Base-by-base conservation (phyloP, 2,113 vertebrate genomes). In the Colius striatus region DNA sequence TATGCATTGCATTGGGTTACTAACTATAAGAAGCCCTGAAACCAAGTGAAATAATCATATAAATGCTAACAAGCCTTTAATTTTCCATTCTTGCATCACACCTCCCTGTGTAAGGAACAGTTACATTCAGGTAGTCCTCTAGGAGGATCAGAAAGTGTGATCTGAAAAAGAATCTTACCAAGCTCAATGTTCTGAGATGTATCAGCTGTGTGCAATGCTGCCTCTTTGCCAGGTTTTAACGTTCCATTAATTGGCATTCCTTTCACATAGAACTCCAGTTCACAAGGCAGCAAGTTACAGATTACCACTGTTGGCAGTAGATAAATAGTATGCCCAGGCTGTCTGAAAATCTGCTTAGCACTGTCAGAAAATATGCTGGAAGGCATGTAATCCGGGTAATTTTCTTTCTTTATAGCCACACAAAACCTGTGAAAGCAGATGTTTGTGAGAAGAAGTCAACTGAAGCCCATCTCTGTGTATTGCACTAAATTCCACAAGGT, bases 381-480 rank as follows among this genome's bases (percentile, higher is more conserved):
- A 34, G 99, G 99, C 97, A 99, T 98, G 94, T 99, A 99, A 54
- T 99, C 98, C 0, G 99, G 99, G 41, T 99, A 99, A 91, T 99
- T 99, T 74, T 99, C 99, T 87, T 99, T 99, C 96, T 99, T 99
- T 83, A 99, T 99, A 58, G 99, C 99, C 89, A 99, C 99, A 78
- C 99, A 99, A 93, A 99, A 99, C 97, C 99, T 99, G 88, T 7
- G 43, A 95, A 74, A 34, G 90, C 10, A 95, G 22, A 93, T 25
- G 16, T 5, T 10, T 1, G 11, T 12, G 27, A 96, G 84, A 89
- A 91, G 87, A 55, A 30, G 55, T 32, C 47, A 68, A 68, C 5
- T 30, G 26, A 89, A 77, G 27, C 19, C n/a, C 41, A 10, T 27
- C 70, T 92, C 72, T 58, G 62, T 73, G 23, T 60, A 60, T 2